Evolutionary conservation across 2,888 invertebrate species (phyloP).

Genomic region (Xestoiulus laeticollis): DNA sequence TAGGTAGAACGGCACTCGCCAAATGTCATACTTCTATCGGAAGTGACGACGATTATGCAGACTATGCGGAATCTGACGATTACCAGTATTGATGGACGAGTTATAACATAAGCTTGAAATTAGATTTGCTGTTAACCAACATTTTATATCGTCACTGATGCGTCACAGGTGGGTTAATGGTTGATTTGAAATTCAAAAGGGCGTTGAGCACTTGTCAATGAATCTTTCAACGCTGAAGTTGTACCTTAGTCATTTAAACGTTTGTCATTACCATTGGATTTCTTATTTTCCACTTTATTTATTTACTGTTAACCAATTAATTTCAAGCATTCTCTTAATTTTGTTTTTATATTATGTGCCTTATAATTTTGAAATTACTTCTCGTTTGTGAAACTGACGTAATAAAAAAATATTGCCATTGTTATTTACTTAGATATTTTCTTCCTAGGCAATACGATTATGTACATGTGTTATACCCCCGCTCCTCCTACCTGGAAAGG

Average conservation of each 20-base stretch:
- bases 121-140: neutral
- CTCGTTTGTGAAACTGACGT: neutral
- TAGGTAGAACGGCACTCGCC: neutral
- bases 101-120: neutral
- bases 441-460: too few relatives aligned
- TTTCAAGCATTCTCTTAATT: neutral
- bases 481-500: too few relatives aligned
- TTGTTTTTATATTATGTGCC: slow-evolving; percentile 3
- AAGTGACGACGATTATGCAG: slow-evolving; percentile 55
- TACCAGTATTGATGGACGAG: slow-evolving; percentile 55
- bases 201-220: neutral
- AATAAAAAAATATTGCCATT: slow-evolving; percentile 22
- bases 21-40: slow-evolving; percentile 40
- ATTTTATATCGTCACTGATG: neutral
- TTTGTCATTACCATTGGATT: neutral
- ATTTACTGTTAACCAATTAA: slow-evolving; percentile 14
- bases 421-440: neutral
- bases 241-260: neutral
- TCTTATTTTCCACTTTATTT: slow-evolving; percentile 4
- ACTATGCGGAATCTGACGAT: slow-evolving; percentile 56
- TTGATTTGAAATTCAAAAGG: neutral
- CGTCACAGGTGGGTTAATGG: neutral
- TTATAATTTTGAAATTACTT: neutral
- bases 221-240: neutral
- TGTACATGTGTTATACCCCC: too few relatives aligned